phyloP scores from a whole-genome alignment of 2,113 vertebrate genomes.

The Pedetes capensis region DNA sequence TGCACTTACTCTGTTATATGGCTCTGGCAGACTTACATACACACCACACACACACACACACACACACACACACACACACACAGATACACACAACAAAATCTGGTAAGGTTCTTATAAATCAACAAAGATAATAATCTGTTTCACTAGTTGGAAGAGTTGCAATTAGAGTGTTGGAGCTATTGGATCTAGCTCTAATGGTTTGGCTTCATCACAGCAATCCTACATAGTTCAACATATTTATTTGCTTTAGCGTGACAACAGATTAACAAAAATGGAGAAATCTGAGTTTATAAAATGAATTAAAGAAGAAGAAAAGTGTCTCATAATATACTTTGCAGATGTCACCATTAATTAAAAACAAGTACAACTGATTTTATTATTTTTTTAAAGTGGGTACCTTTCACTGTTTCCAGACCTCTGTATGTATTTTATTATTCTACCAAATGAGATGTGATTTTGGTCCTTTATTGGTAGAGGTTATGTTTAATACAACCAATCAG shows the following conservation, averaged over 20 bases:
- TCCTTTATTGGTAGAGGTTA: constrained; percentile 6
- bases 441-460: constrained; percentile 27
- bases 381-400: constrained; percentile 40
- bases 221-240: not conserved
- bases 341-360: not conserved
- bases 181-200: not conserved
- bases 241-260: not conserved
- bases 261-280: not conserved
- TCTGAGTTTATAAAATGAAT: not conserved
- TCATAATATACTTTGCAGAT: constrained; percentile 46
- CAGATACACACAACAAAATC: not conserved
- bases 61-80: not conserved
- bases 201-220: not conserved
- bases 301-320: not conserved
- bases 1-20: not conserved
- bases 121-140: not conserved
- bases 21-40: not conserved
- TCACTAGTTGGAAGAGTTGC: not conserved
- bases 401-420: constrained; percentile 5
- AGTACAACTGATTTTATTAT: not conserved
- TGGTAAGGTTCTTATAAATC: constrained; percentile 2
- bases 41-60: not conserved
- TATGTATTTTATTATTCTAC: not conserved
- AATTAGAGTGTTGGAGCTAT: not conserved
- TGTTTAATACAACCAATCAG: constrained; percentile 53